These are phyloP conservation scores for Percina caprodes DNA, from an alignment of 2,113 vertebrate species.

Conservation along the genomic window DNA sequence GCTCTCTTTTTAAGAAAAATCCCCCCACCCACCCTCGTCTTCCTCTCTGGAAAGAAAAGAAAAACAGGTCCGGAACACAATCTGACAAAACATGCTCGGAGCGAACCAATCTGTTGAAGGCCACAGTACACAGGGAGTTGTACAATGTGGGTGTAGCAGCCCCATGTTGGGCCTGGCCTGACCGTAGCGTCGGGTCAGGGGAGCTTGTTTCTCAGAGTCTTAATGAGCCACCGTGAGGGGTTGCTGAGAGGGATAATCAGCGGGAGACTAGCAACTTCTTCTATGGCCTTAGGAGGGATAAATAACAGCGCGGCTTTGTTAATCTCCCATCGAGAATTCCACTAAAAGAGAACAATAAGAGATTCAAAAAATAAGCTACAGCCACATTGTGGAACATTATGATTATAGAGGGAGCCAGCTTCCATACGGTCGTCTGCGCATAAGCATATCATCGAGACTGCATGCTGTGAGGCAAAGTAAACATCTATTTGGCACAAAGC, in stretches of 20 bases:
- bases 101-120: slow-evolving; percentile 47
- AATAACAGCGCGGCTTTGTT: slow-evolving; percentile 47
- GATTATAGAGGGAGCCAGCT: slow-evolving; percentile 38
- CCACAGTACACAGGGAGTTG: slow-evolving; percentile 30
- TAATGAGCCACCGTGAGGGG: slow-evolving; percentile 80
- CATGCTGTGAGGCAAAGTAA: slow-evolving; percentile 38
- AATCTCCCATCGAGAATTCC: slow-evolving; percentile 55
- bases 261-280: slow-evolving; percentile 63
- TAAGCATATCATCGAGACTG: slow-evolving; percentile 15
- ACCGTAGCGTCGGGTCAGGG: slow-evolving; percentile 51
- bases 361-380: slow-evolving; percentile 19
- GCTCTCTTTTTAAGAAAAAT: slow-evolving; percentile 9
- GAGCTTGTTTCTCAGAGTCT: slow-evolving; percentile 69
- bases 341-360: slow-evolving; percentile 30
- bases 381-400: slow-evolving; percentile 15
- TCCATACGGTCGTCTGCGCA: slow-evolving; percentile 14
- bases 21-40: not conserved
- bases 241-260: slow-evolving; percentile 71
- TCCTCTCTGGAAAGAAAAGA: slow-evolving; percentile 22
- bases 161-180: slow-evolving; percentile 43
- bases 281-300: slow-evolving; percentile 55
- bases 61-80: slow-evolving; percentile 30
- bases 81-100: slow-evolving; percentile 44
- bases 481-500: slow-evolving; percentile 44
- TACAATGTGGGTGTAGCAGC: slow-evolving; percentile 28